Base-by-base conservation (phyloP, 2,797 vertebrate genomes). In the Okamejei kenojei region DNA sequence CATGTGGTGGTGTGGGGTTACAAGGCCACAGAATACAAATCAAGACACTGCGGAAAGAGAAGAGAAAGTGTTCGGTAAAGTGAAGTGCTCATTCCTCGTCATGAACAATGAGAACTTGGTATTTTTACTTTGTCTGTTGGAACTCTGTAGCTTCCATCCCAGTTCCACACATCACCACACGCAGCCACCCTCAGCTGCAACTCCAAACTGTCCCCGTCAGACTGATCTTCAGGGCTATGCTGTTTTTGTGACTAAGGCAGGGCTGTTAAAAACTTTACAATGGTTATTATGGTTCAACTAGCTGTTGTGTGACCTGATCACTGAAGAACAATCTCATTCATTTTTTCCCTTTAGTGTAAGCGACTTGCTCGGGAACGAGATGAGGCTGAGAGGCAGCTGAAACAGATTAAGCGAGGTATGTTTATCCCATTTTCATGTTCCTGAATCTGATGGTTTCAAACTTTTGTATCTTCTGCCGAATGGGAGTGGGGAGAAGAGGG, bases 401-500 rank as follows among this genome's bases (percentile, higher is more conserved):
- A 97, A 93, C 96, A 97, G 95, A 97, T 97, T 94, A 97, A 97
- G 95, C 96, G 97, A 95, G 97, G 97, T 97, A 94, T 96, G 96
- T 93, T 38, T 76, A 54, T n/a, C 71, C 45, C 61, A 45, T 61
- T 58, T 54, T 76, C 71, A 68, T 35, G 15, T 38, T 45, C 35
- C 38, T 38, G 45, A 45, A 45, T 45, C 45, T 45, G 45, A 45
- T 45, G 45, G 45, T 45, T 45, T 45, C 45, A 45, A 45, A 0
- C 45, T 45, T 45, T 45, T 45, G 45, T 45, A 45, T 45, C 45
- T 45, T 4, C 45, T 45, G 45, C 45, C 45, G 0, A 45, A 3
- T 45, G 45, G 45, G 45, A 45, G 2, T 45, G 45, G 45, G 45
- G 45, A 45, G 45, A 45, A 3, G 45, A 45, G 45, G 45, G 2